Evolutionary conservation across 2,797 vertebrate species (phyloP).

Genomic region (Myiotriccus ornatus): DNA sequence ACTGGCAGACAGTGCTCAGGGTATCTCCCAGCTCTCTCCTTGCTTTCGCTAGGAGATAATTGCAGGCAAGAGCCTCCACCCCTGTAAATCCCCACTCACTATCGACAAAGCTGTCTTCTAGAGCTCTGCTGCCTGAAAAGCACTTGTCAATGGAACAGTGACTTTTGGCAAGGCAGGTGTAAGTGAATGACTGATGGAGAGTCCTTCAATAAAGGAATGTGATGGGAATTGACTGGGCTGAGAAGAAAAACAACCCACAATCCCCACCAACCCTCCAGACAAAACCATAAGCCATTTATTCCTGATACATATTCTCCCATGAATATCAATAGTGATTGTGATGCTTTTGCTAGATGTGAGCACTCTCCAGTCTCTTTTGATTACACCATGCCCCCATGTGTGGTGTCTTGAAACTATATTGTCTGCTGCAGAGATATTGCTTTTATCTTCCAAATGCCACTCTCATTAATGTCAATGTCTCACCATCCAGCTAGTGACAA

Average conservation of each 20-base stretch:
- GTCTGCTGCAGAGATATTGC: conserved; percentile 36
- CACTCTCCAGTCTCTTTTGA: conserved; percentile 7
- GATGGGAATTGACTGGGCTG: conserved; percentile 24
- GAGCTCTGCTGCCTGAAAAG: conserved; percentile 34
- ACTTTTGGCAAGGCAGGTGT: conserved; percentile 54
- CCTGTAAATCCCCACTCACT: conserved; percentile 41
- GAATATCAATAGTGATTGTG: not conserved
- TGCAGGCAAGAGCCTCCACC: not conserved
- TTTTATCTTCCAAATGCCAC: conserved; percentile 63
- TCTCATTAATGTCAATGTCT: conserved; percentile 51
- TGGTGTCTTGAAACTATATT: not conserved
- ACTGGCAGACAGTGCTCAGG: not conserved
- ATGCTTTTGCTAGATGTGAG: not conserved
- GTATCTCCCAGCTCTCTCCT: not conserved
- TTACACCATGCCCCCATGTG: not conserved
- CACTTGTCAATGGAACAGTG: conserved; percentile 37
- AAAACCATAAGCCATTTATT: not conserved
- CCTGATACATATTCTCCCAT: not conserved
- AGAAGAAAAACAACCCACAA: not conserved
- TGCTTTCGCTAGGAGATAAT: conserved; percentile 45
- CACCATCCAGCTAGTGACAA: not conserved
- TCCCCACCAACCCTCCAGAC: not conserved
- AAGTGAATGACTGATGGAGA: conserved; percentile 47
- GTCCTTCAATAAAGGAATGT: conserved; percentile 11
- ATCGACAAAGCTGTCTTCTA: conserved; percentile 23